phyloP scores from a whole-genome alignment of 2,888 invertebrate genomes.

The Trichacis sp. region DNA sequence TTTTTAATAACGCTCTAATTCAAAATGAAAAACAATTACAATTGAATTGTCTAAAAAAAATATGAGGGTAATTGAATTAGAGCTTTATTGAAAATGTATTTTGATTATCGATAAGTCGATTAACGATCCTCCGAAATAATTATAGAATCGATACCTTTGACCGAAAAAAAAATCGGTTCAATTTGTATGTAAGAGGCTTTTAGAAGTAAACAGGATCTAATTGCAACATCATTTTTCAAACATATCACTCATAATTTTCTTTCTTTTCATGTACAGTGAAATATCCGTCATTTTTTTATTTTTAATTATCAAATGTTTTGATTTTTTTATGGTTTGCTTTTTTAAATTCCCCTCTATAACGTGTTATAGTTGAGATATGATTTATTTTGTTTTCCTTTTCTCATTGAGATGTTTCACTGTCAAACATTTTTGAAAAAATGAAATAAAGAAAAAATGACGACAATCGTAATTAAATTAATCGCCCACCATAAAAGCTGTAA shows the following conservation, averaged over 20 bases:
- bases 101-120: constrained; percentile 16
- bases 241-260: too few relatives aligned
- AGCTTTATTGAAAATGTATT: neutral
- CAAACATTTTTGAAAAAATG: too few relatives aligned
- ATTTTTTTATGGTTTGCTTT: too few relatives aligned
- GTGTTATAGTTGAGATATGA: neutral
- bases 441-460: too few relatives aligned
- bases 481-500: too few relatives aligned
- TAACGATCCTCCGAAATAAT: constrained; percentile 20
- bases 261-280: too few relatives aligned
- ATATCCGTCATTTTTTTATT: too few relatives aligned
- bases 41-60: neutral
- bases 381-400: neutral
- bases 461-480: too few relatives aligned
- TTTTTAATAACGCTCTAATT: neutral
- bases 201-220: neutral
- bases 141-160: neutral
- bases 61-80: neutral
- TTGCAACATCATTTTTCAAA: too few relatives aligned
- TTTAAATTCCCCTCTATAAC: neutral
- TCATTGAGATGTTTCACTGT: too few relatives aligned
- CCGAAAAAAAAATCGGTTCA: too few relatives aligned
- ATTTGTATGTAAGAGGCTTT: neutral
- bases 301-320: too few relatives aligned
- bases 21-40: neutral